Evolutionary conservation across 2,113 vertebrate genomes (phyloP).

Genomic region (Zootoca vivipara): DNA sequence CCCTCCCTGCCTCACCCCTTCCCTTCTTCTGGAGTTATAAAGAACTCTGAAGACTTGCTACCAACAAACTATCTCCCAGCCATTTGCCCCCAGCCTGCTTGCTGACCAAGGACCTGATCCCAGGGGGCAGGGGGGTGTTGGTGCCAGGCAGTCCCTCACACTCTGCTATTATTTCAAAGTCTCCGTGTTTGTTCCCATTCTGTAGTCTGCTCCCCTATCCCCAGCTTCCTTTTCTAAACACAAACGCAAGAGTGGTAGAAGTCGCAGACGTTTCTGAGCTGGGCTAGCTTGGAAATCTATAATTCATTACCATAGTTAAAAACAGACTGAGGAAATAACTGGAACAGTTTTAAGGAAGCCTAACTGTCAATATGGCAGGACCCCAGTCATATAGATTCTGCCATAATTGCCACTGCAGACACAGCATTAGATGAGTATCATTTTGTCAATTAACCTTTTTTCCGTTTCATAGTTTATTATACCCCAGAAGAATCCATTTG

Average conservation of each 20-base stretch:
- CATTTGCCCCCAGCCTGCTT: too few species aligned
- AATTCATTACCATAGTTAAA: slow-evolving; percentile 54
- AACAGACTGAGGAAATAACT: slow-evolving; percentile 49
- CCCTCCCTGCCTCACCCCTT: too few species aligned
- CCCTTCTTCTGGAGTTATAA: too few species aligned
- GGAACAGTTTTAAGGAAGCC: slow-evolving; percentile 45
- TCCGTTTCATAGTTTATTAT: slow-evolving; percentile 70
- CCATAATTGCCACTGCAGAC: slow-evolving; percentile 53
- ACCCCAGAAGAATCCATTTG: slow-evolving; percentile 67
- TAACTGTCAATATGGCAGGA: slow-evolving; percentile 64
- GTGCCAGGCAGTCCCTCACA: too few species aligned
- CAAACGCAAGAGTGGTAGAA: neutral
- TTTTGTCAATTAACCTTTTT: slow-evolving; percentile 81
- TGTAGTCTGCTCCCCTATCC: too few species aligned
- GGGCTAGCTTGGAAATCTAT: slow-evolving; percentile 29
- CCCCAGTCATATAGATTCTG: slow-evolving; percentile 59
- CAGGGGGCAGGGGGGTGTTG: too few species aligned
- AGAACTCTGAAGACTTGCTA: too few species aligned
- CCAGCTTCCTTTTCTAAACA: neutral
- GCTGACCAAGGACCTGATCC: too few species aligned
- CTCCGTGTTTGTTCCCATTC: neutral
- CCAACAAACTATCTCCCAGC: too few species aligned
- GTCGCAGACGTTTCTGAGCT: slow-evolving; percentile 16
- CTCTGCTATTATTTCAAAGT: too few species aligned
- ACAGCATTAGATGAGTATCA: slow-evolving; percentile 68